Conservation (phyloP, 2,113 vertebrate genomes). For the Salminus brasiliensis region DNA sequence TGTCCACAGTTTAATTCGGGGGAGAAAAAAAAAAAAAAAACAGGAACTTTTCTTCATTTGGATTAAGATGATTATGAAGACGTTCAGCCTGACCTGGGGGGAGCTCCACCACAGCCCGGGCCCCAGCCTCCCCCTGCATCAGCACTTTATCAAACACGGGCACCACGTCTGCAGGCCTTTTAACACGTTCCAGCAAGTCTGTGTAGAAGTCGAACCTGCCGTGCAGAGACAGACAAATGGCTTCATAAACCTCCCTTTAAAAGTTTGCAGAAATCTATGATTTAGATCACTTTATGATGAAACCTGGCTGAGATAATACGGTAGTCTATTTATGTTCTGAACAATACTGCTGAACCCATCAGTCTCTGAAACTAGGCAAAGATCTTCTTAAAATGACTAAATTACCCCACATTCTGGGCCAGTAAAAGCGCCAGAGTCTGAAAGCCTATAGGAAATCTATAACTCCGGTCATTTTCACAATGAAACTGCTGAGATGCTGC, state of each 20-base stretch:
- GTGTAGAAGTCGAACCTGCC: conserved; percentile 75
- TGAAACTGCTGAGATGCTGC: not conserved
- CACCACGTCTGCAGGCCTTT: conserved; percentile 62
- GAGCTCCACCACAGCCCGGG: conserved; percentile 66
- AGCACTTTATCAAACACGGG: conserved; percentile 69
- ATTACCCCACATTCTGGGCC: no score
- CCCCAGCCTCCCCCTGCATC: conserved; percentile 77
- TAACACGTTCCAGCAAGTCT: conserved; percentile 64
- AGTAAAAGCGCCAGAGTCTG: not conserved
- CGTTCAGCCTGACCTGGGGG: conserved; percentile 61
- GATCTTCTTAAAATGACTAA: no score
- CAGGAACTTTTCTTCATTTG: no score
- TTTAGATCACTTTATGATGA: no score
- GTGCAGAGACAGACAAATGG: not conserved
- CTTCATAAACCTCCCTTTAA: not conserved
- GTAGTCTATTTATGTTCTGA: no score
- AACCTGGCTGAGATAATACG: no score
- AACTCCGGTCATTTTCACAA: not conserved
- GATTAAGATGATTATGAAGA: no score
- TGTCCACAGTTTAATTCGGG: no score
- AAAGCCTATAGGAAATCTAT: not conserved
- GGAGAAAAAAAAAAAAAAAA: no score
- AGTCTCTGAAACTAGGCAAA: no score
- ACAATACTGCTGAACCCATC: no score
- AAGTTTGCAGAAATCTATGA: no score